Base-by-base conservation (phyloP, 2,888 invertebrate genomes). In the Allacma fusca region DNA sequence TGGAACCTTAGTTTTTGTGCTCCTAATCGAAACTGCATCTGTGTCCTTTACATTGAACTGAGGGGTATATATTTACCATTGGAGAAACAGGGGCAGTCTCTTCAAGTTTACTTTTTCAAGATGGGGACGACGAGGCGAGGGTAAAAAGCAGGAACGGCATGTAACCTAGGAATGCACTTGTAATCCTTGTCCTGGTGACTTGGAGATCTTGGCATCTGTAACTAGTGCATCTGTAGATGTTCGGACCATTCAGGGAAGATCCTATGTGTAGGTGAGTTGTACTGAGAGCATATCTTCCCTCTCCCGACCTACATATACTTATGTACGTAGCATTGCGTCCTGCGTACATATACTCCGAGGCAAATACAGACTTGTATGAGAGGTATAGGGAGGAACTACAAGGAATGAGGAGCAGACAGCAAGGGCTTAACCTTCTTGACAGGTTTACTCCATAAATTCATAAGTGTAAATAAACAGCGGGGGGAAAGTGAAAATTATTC, bases 391-490 rank as follows among this genome's bases (percentile, higher is more conserved):
- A 43, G 4, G 43, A 21, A 40, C 59, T 34, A 34, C 57, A 40
- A 24, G 62, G 64, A 64, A 73, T 73, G 73, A 62, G 59, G n/a
- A 50, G 59, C 21, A 72, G 72, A 72, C 72, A 72, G 72, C 59
- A 34, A 64, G 73, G 73, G 73, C 34, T 73, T 73, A 73, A 73
- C 73, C 73, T 73, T 73, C 73, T 62, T 73, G 73, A 73, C 73
- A 73, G 73, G 73, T 73, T 73, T 73, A 73, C 73, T 73, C 73
- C 73, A 73, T 73, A 73, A 73, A 73, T 73, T 73, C 73, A 73
- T 73, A 73, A 73, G 73, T 62, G 73, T 62, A 73, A 73, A 73
- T 73, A 73, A 73, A 73, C 73, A 73, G 62, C 62, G 24, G 73
- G 73, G 71, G 73, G 64, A 73, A 73, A 73, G 73, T 73, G 73